Evolutionary conservation across 2,888 invertebrate species (phyloP), one percentile per base, ranked within the genome.

Genomic region (Mythimna loreyi): DNA sequence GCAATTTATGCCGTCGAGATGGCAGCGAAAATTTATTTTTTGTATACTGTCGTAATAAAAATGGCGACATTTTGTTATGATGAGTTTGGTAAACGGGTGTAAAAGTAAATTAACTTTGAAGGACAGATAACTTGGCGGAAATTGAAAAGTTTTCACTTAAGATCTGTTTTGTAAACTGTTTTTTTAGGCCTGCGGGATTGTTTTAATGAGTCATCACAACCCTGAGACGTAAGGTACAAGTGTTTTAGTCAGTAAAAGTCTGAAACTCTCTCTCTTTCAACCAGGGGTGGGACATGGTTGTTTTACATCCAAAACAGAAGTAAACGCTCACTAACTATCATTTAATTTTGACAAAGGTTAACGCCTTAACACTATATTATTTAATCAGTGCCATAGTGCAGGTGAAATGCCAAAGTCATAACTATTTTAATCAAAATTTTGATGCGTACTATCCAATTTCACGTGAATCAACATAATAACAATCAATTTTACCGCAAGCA

Each of bases 1-100:
- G 63, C 60, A 53, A 70, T 70, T 60, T 66, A 9, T 63, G 65
- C 57, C 33, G 30, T 36, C 45, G 63, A 64, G 56, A 60, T 75
- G 23, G 65, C 23, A 47, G 6, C 13, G 16, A 33, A 52, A 72
- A 64, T 61, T 56, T 16, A 30, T 62, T 69, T 67, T 60, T 64
- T 33, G n/a, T 30, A 5, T 13, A 21, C 30, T 21, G 33, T 33
- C 33, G 13, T 21, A 30, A 55, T 33, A 33, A 40, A 55, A 58
- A 33, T 33, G 11, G 16, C 11, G 23, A 21, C 1, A 43, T 43
- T 52, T 61, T 47, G 28, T 60, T 55, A 25, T 40, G 16, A 68
- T 21, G 43, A 43, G 33, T n/a, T 52, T 33, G 9, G 13, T 0
- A 30, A 55, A 49, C 11, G 16, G 50, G 16, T n/a, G n/a, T 28